A percentile compares a stretch with the other conserved stretches of the same genome.
Evolutionary conservation across 2,888 invertebrate species (phyloP).

Genomic region (Halictus quadricinctus): DNA sequence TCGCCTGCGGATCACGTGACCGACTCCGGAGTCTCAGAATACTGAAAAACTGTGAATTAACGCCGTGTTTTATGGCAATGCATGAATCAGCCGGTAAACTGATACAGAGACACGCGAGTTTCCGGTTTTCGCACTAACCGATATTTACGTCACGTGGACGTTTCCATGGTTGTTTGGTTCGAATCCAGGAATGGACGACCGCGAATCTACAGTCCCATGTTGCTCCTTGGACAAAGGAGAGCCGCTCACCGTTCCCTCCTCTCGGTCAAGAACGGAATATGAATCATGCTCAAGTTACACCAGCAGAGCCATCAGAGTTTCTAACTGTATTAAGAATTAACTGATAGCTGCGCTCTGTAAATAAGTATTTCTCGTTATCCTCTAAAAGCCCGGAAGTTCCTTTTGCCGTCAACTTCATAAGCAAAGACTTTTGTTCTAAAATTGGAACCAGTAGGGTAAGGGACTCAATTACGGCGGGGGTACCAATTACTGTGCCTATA

Average conservation of each 20-base stretch:
- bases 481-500: too few species aligned
- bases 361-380: slow-evolving; percentile 58
- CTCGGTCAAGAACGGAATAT: slow-evolving; percentile 34
- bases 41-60: slow-evolving; percentile 20
- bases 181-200: slow-evolving; percentile 19
- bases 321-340: slow-evolving; percentile 39
- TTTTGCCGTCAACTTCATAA: neutral
- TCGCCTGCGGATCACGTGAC: slow-evolving; percentile 24
- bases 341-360: slow-evolving; percentile 32
- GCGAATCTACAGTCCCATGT: slow-evolving; percentile 37
- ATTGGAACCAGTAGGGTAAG: neutral
- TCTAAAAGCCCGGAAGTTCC: slow-evolving; percentile 36
- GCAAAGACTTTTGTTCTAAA: slow-evolving; percentile 8
- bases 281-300: slow-evolving; percentile 51
- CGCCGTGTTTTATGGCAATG: slow-evolving; percentile 27
- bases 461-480: too few species aligned
- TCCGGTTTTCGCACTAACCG: slow-evolving; percentile 59
- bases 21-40: neutral
- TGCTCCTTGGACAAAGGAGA: slow-evolving; percentile 46
- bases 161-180: slow-evolving; percentile 44
- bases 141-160: slow-evolving; percentile 43
- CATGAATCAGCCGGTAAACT: slow-evolving; percentile 60
- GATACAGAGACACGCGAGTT: slow-evolving; percentile 49
- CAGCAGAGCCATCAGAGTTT: slow-evolving; percentile 52
- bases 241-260: slow-evolving; percentile 26